Evolutionary conservation across 1,140 invertebrate species (phyloP).

Genomic region (Tetraneura akinire): DNA sequence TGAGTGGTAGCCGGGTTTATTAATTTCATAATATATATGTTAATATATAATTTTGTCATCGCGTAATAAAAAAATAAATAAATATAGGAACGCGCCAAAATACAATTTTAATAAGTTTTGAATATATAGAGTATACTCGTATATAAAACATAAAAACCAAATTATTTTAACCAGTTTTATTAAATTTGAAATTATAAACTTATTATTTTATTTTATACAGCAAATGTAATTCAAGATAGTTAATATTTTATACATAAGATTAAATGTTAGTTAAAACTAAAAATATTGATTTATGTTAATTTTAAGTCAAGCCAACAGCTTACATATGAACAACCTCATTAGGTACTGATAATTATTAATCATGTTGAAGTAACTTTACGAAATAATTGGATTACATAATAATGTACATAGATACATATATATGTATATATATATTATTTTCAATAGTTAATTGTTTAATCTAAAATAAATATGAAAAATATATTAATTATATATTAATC

Average conservation of each 20-base stretch:
- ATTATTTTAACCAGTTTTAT: slow-evolving; percentile 4
- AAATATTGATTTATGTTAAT: slow-evolving; percentile 6
- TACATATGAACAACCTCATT: slow-evolving; percentile 19
- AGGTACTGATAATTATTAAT: slow-evolving; percentile 11
- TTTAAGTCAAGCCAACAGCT: background rate
- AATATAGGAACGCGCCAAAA: slow-evolving; percentile 22
- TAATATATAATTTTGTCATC: background rate
- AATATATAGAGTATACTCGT: background rate
- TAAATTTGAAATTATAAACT: slow-evolving; percentile 11
- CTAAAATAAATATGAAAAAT: slow-evolving; percentile 8
- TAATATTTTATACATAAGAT: background rate
- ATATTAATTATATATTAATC: background rate
- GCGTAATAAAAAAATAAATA: background rate
- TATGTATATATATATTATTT: background rate
- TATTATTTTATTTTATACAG: slow-evolving; percentile 11
- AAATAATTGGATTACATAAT: slow-evolving; percentile 14
- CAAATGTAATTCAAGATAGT: slow-evolving; percentile 18
- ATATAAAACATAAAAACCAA: background rate
- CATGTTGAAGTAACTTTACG: background rate
- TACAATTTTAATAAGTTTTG: slow-evolving; percentile 15
- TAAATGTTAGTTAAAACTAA: slow-evolving; percentile 4
- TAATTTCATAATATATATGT: background rate
- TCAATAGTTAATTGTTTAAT: slow-evolving; percentile 19
- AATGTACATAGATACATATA: background rate
- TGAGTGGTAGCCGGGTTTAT: background rate